A percentile compares a stretch with the other conserved stretches of the same genome.
phyloP scores from a whole-genome alignment of 2,888 invertebrate genomes.

The Opisthograptis luteolata region DNA sequence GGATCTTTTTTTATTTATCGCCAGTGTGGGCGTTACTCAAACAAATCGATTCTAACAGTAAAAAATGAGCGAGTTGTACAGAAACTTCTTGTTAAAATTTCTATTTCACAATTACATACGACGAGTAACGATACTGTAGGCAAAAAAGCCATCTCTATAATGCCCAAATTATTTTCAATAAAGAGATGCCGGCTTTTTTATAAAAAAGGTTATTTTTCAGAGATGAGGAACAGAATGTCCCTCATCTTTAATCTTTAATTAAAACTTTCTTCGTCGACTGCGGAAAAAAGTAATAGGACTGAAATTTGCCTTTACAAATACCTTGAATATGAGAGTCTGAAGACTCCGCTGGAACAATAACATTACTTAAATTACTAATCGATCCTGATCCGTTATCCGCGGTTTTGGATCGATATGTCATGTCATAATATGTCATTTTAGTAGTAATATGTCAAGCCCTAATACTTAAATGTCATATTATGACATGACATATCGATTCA shows the following conservation, averaged over 20 bases:
- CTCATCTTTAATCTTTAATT: conserved; percentile 75
- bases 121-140: conserved; percentile 2
- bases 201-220: conserved; percentile 59
- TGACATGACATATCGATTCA: no score
- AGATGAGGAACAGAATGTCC: conserved; percentile 60
- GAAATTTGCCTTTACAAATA: conserved; percentile 52
- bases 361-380: no score
- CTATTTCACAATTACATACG: neutral
- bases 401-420: no score
- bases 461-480: no score
- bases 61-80: neutral
- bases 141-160: conserved; percentile 23
- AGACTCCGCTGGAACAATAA: conserved; percentile 38
- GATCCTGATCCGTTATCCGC: no score
- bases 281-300: conserved; percentile 59
- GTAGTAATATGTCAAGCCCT: no score
- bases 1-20: no score
- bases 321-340: conserved; percentile 40
- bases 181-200: conserved; percentile 48
- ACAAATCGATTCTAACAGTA: neutral
- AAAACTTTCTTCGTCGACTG: conserved; percentile 61
- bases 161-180: conserved; percentile 51
- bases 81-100: neutral
- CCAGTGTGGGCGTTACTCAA: no score
- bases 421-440: no score